Conservation (phyloP, 2,888 invertebrate genomes). For the Prosapia bicincta region DNA sequence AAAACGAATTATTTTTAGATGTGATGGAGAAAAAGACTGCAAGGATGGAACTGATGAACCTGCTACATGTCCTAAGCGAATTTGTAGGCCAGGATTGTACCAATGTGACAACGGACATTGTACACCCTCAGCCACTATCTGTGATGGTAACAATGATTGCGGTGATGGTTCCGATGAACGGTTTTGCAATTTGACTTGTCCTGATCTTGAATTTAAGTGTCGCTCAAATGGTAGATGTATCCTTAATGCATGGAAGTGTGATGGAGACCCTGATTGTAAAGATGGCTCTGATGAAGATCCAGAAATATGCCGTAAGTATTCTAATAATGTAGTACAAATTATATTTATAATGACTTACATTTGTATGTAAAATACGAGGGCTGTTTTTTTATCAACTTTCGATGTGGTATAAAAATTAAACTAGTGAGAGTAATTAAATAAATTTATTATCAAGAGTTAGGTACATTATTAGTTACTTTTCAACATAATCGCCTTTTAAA, state of each 20-base stretch:
- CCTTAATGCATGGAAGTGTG: slow-evolving; percentile 87
- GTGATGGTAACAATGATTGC: slow-evolving; percentile 91
- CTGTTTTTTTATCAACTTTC: too few species aligned
- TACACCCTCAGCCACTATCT: slow-evolving; percentile 87
- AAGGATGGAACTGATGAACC: slow-evolving; percentile 91
- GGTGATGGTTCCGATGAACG: slow-evolving; percentile 76
- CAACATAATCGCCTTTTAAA: too few species aligned
- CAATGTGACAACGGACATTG: slow-evolving; percentile 92
- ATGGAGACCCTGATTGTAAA: slow-evolving; percentile 92
- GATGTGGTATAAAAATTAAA: too few species aligned
- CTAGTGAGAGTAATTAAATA: too few species aligned
- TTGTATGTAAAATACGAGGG: too few species aligned
- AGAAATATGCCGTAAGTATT: slow-evolving; percentile 68
- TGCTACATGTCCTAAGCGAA: slow-evolving; percentile 73
- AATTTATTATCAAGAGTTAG: too few species aligned
- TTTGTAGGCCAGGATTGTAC: slow-evolving; percentile 88
- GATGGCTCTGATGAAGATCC: slow-evolving; percentile 93
- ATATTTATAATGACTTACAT: too few species aligned
- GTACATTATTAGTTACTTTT: too few species aligned
- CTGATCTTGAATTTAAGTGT: slow-evolving; percentile 88
- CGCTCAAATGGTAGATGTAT: slow-evolving; percentile 84
- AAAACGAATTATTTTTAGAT: slow-evolving; percentile 59
- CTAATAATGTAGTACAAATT: too few species aligned
- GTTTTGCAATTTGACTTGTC: slow-evolving; percentile 80
- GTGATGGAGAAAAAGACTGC: slow-evolving; percentile 91